phyloP scores from a whole-genome alignment of 1,140 invertebrate genomes.

The Drosophila gunungcola region DNA sequence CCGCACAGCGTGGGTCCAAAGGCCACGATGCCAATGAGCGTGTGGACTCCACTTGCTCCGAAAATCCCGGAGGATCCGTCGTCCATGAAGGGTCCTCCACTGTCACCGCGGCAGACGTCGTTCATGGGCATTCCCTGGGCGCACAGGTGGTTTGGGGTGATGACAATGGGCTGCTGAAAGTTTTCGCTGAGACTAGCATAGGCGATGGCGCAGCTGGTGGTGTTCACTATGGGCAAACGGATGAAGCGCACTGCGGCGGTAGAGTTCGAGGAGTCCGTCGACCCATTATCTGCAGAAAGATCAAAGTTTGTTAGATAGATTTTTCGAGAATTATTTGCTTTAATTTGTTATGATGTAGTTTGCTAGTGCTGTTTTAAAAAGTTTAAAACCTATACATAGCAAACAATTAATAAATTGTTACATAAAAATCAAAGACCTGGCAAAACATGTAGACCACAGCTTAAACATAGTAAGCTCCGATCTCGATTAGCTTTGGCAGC shows the following conservation, averaged over 20 bases:
- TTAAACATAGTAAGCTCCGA: neutral
- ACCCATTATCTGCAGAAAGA: conserved; percentile 61
- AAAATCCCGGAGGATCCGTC: conserved; percentile 76
- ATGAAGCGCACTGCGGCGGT: conserved; percentile 63
- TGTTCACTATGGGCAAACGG: conserved; percentile 85
- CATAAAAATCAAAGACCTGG: too few species aligned
- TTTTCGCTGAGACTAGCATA: conserved; percentile 82
- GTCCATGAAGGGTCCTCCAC: conserved; percentile 89
- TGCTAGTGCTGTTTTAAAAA: too few species aligned
- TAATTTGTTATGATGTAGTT: too few species aligned
- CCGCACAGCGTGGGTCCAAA: conserved; percentile 88
- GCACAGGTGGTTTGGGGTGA: conserved; percentile 85
- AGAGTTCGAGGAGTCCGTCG: neutral
- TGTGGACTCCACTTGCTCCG: conserved; percentile 81
- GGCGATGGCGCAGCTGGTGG: conserved; percentile 67
- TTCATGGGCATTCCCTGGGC: conserved; percentile 85
- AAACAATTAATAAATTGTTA: too few species aligned
- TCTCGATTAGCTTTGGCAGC: neutral
- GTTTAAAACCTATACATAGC: too few species aligned
- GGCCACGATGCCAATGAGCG: conserved; percentile 88
- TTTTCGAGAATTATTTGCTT: too few species aligned
- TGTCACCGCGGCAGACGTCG: conserved; percentile 86
- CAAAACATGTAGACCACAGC: too few species aligned
- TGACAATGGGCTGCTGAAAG: conserved; percentile 84
- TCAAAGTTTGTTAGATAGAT: too few species aligned